Evolutionary conservation across 1,140 invertebrate genomes (phyloP).

Genomic region (Limonius californicus): DNA sequence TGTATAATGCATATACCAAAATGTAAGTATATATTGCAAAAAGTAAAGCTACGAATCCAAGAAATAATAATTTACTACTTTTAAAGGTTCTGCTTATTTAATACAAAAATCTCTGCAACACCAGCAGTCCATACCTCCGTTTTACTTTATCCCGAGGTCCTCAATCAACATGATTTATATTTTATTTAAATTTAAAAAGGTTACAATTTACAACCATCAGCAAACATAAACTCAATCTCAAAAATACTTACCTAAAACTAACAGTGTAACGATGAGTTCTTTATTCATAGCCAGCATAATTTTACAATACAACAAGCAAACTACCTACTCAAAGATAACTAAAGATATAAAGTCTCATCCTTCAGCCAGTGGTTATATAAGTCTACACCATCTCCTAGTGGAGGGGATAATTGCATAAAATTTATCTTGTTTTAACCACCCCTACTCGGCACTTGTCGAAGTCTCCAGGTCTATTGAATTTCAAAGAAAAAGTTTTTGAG

Average conservation of each 20-base stretch:
- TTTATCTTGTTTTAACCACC: background rate
- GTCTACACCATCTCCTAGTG: background rate
- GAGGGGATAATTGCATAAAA: background rate
- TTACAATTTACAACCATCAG: background rate
- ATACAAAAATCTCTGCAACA: too few relatives aligned
- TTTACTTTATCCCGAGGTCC: too few relatives aligned
- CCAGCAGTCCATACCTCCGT: too few relatives aligned
- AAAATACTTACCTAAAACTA: conserved; percentile 4
- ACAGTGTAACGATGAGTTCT: background rate
- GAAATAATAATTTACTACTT: too few relatives aligned
- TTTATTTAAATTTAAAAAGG: too few relatives aligned
- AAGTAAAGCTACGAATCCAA: too few relatives aligned
- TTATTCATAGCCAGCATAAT: background rate
- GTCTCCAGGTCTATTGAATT: background rate
- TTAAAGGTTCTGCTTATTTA: too few relatives aligned
- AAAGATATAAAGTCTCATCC: background rate
- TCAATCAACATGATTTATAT: too few relatives aligned
- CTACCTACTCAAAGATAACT: background rate
- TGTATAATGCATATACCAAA: too few relatives aligned
- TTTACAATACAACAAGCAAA: background rate
- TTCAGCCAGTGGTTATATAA: background rate
- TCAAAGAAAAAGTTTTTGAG: background rate
- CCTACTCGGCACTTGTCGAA: background rate
- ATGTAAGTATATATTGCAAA: too few relatives aligned
- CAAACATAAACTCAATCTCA: background rate